Percentiles rank a stretch among this genome's conserved stretches.
These are phyloP conservation scores for Perccottus glenii DNA, from an alignment of 2,113 vertebrate species.

Conservation along the genomic window DNA sequence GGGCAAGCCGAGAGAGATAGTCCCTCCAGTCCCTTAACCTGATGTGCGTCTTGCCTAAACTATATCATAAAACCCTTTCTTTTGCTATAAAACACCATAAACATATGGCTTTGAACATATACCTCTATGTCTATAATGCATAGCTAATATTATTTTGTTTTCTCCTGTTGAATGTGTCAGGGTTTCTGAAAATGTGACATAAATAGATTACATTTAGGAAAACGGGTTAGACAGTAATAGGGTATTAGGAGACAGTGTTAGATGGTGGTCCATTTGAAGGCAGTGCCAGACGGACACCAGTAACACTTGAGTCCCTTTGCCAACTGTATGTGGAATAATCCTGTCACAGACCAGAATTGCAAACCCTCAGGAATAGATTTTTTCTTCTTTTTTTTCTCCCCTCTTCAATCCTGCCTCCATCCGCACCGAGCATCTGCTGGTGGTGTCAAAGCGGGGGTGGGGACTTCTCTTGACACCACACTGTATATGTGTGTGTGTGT, in stretches of 20 bases:
- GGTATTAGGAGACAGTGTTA: slow-evolving; percentile 32
- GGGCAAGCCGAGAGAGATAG: no score
- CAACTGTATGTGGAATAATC: slow-evolving; percentile 61
- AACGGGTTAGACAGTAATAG: slow-evolving; percentile 31
- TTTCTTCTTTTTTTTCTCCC: slow-evolving; percentile 17
- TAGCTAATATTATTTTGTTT: no score
- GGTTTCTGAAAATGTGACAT: background rate
- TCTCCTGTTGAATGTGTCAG: no score
- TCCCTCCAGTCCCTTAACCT: no score
- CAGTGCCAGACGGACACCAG: slow-evolving; percentile 43
- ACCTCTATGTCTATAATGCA: no score
- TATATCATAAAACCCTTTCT: no score
- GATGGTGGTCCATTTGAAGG: slow-evolving; percentile 17
- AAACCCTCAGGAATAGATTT: slow-evolving; percentile 29
- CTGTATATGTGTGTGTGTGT: slow-evolving; percentile 25
- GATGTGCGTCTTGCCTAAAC: no score
- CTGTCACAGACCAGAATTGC: slow-evolving; percentile 51
- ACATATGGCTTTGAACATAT: no score
- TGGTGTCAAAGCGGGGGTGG: slow-evolving; percentile 68
- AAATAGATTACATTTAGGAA: background rate
- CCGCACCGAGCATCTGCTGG: slow-evolving; percentile 63
- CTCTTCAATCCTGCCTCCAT: slow-evolving; percentile 31
- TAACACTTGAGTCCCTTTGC: slow-evolving; percentile 48
- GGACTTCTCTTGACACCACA: slow-evolving; percentile 59
- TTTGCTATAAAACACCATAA: no score